Base-by-base conservation (phyloP, 2,797 vertebrate genomes). In the Karalla daura region DNA sequence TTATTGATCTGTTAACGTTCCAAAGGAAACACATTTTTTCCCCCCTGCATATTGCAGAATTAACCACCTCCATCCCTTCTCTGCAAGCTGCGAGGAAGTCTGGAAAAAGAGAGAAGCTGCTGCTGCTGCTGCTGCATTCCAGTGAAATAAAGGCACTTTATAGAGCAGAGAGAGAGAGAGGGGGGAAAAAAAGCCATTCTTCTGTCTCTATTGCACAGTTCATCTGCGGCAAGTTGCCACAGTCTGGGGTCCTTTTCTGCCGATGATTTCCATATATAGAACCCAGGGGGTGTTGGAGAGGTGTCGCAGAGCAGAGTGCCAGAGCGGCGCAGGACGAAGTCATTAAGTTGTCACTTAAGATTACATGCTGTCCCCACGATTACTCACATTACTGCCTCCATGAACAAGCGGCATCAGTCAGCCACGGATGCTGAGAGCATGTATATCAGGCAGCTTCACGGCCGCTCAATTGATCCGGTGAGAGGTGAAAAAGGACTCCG, bases 311-410 rank as follows among this genome's bases (percentile, higher is more conserved):
- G 39, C 69, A 5, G 20, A 80, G 70, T 55, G 83, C 78, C 84
- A 84, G 74, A 78, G 80, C 80, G 55, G 50, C 56, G 78, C 78
- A 84, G 83, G 89, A 86, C 83, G 56, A 81, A 89, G 85, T 91
- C 89, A 91, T 92, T 92, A 91, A 81, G 75, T 83, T 89, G 91
- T 92, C 90, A 89, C 83, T 90, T 85, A 88, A 89, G 85, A 92
- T 91, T 91, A 91, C 86, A 91, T 86, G 84, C 88, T 88, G 85
- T 86, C 85, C 78, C 83, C 69, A 23, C 53, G 76, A 91, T 90
- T 88, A 86, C 71, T 73, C 85, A 80, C 86, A 88, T 89, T 87
- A 89, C 76, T 73, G 84, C 85, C 63, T 84, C 77, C 60, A 45
- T 70, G 76, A 86, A 88, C 84, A 86, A 81, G 85, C 69, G 45